A percentile compares a stretch with the other conserved stretches of the same genome.
phyloP scores from a whole-genome alignment of 2,113 vertebrate species.

The Orycteropus afer region DNA sequence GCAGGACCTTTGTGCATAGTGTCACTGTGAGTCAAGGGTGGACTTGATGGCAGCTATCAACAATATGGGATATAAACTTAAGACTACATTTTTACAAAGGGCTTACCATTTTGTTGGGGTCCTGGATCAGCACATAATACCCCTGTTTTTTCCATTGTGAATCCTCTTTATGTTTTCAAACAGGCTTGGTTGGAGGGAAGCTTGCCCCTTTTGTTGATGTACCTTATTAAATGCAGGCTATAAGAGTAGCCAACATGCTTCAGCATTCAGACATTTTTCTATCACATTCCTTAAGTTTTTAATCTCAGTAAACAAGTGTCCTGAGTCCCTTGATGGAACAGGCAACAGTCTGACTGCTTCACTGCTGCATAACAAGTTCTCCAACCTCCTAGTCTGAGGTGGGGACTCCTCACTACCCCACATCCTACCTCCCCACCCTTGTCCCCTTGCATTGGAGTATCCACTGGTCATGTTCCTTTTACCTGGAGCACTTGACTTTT shows the following conservation, averaged over 20 bases:
- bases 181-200: no score
- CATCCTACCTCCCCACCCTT: not conserved
- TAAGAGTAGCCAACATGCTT: not conserved
- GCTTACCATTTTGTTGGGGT: not conserved
- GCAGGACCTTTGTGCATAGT: not conserved
- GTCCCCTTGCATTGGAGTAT: no score
- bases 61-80: not conserved
- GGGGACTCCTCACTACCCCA: not conserved
- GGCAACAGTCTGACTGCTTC: no score
- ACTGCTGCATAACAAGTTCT: no score
- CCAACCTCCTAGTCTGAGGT: not conserved
- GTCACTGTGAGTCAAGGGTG: not conserved
- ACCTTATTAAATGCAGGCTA: not conserved
- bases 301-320: not conserved
- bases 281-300: not conserved
- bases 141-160: not conserved
- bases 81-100: not conserved
- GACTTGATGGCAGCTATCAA: not conserved
- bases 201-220: no score
- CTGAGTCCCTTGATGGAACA: accelerated
- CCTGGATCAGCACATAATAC: no score
- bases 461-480: not conserved
- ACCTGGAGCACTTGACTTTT: not conserved
- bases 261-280: not conserved
- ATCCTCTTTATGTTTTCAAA: not conserved